Evolutionary conservation across 2,888 invertebrate species (phyloP).

Genomic region (Pardosa pseudoannulata): DNA sequence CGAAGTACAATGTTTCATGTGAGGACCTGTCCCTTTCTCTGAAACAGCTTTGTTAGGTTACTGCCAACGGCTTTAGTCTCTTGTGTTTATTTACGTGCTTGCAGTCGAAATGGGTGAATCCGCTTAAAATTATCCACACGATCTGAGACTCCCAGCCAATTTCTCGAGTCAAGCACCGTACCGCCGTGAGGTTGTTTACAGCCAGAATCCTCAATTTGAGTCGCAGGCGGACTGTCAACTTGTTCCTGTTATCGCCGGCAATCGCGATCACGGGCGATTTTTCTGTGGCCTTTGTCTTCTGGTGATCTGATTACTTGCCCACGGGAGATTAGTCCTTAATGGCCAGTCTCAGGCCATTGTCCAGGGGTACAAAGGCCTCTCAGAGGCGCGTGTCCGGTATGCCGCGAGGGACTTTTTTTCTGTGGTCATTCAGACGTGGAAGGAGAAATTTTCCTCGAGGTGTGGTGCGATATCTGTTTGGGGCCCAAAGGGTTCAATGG

Average conservation of each 20-base stretch:
- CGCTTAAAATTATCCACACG: conserved; percentile 2
- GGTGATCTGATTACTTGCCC: conserved; percentile 56
- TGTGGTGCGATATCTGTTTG: neutral
- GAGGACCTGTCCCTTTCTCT: too few relatives aligned
- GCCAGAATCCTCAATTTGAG: conserved; percentile 8
- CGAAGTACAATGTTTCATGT: too few relatives aligned
- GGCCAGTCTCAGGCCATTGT: conserved; percentile 57
- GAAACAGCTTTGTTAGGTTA: too few relatives aligned
- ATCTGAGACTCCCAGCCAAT: neutral
- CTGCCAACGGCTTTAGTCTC: too few relatives aligned
- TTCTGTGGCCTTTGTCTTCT: conserved; percentile 52
- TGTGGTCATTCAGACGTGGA: conserved; percentile 17
- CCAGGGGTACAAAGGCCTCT: conserved; percentile 55
- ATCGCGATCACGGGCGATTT: neutral
- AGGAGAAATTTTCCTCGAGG: conserved; percentile 2
- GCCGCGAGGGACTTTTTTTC: neutral
- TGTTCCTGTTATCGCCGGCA: neutral
- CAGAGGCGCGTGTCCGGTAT: conserved; percentile 40
- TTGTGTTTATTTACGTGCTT: neutral
- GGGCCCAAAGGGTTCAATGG: neutral
- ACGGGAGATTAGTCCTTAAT: conserved; percentile 54
- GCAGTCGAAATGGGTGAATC: neutral
- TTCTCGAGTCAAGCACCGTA: conserved; percentile 15
- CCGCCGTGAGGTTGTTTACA: neutral
- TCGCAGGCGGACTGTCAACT: neutral